Conservation (phyloP, 2,797 vertebrate genomes). For the Xiphorhynchus erythropygius region DNA sequence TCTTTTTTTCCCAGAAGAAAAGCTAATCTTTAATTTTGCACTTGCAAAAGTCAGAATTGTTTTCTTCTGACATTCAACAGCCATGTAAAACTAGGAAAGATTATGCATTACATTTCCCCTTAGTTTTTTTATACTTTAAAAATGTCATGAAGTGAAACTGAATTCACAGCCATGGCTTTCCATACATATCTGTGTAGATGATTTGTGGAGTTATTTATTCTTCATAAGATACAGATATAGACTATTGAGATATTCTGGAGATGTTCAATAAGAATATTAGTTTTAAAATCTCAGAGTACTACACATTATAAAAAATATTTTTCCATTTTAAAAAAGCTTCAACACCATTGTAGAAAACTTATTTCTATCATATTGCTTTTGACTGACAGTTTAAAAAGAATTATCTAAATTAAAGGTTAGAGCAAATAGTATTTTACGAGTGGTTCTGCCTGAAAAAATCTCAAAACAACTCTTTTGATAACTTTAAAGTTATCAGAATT, state of each 20-base stretch:
- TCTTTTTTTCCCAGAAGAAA: background rate
- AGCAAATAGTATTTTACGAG: background rate
- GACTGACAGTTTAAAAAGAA: background rate
- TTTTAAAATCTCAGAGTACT: background rate
- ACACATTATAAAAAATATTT: background rate
- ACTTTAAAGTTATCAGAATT: background rate
- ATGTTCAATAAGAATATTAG: background rate
- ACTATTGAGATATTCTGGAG: background rate
- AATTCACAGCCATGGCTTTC: background rate
- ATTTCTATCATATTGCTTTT: background rate
- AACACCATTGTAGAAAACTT: background rate
- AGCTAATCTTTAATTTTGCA: background rate
- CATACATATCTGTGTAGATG: background rate
- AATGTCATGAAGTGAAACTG: background rate
- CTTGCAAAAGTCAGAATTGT: background rate
- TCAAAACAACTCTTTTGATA: background rate
- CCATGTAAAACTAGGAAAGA: background rate
- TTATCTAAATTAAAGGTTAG: background rate
- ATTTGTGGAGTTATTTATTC: background rate
- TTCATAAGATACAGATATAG: background rate
- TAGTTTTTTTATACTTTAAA: background rate
- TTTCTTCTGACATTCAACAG: background rate
- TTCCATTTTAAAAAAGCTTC: background rate
- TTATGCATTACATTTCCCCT: background rate
- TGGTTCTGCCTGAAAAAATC: background rate